Evolutionary conservation across 2,797 vertebrate species (phyloP).

Genomic region (Epinephelus malabaricus): DNA sequence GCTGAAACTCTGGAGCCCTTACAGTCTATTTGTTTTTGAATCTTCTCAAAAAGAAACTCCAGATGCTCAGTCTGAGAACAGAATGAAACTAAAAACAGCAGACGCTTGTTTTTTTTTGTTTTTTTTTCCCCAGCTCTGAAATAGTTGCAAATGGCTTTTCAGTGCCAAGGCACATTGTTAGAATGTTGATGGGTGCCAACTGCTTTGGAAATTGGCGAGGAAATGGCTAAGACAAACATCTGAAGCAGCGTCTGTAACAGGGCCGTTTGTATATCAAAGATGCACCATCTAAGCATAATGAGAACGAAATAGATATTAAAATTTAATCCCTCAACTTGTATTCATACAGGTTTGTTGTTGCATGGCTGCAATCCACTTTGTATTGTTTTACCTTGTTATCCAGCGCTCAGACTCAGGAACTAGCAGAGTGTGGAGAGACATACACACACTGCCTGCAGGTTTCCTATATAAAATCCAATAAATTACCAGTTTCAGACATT

Average conservation of each 20-base stretch:
- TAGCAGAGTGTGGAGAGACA: constrained; percentile 40
- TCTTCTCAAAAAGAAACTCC: constrained; percentile 75
- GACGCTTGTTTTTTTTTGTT: constrained; percentile 65
- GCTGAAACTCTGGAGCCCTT: constrained; percentile 61
- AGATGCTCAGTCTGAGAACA: constrained; percentile 79
- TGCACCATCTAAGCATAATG: constrained; percentile 58
- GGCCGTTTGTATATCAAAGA: constrained; percentile 68
- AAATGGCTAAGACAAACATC: constrained; percentile 76
- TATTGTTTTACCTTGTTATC: constrained; percentile 65
- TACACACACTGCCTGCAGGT: constrained; percentile 43
- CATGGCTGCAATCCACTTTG: constrained; percentile 53
- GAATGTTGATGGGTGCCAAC: constrained; percentile 80
- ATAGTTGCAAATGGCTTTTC: constrained; percentile 80
- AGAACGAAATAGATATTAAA: constrained; percentile 71
- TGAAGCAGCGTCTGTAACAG: constrained; percentile 66
- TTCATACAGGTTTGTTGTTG: constrained; percentile 62
- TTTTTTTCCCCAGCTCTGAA: constrained; percentile 51
- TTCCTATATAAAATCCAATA: constrained; percentile 60
- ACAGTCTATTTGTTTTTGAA: constrained; percentile 78
- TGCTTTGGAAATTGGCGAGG: constrained; percentile 78
- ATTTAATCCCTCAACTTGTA: constrained; percentile 59
- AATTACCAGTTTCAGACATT: constrained; percentile 47
- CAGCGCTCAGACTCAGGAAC: constrained; percentile 34
- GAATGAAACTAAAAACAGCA: constrained; percentile 78
- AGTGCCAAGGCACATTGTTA: constrained; percentile 83